Conservation (phyloP, 2,888 invertebrate species). For the Trissolcus japonicus region DNA sequence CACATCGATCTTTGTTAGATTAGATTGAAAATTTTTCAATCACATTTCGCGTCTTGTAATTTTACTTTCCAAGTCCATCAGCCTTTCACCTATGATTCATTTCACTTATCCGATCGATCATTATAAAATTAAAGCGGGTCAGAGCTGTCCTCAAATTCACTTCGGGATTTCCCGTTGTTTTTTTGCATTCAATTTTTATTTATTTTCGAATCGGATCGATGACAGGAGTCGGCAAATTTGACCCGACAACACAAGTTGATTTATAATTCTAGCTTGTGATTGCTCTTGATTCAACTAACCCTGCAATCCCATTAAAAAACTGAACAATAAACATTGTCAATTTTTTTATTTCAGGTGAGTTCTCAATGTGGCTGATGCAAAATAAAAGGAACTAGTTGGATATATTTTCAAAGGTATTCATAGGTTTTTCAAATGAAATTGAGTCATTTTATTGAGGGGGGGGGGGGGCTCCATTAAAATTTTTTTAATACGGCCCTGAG, state of each 20-base stretch:
- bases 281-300: background rate
- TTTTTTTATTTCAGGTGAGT: slow-evolving; percentile 23
- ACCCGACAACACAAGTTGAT: slow-evolving; percentile 2
- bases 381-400: too few species aligned
- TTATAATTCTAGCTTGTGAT: background rate
- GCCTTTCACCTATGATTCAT: slow-evolving; percentile 38
- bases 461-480: too few species aligned
- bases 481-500: slow-evolving; percentile 21
- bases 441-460: too few species aligned
- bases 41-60: background rate
- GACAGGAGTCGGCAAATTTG: slow-evolving; percentile 1
- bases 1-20: too few species aligned
- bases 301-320: too few species aligned
- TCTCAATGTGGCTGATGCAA: too few species aligned
- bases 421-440: too few species aligned
- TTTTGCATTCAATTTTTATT: background rate
- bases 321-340: background rate
- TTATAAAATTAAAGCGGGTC: slow-evolving; percentile 47
- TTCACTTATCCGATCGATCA: slow-evolving; percentile 41
- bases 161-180: slow-evolving; percentile 16
- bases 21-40: too few species aligned
- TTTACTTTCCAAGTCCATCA: slow-evolving; percentile 17
- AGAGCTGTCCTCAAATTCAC: slow-evolving; percentile 29
- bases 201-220: background rate
- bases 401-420: too few species aligned